Evolutionary conservation across 2,797 vertebrate species (phyloP), one percentile per base, ranked within the genome.

Genomic region (Tragelaphus eurycerus): DNA sequence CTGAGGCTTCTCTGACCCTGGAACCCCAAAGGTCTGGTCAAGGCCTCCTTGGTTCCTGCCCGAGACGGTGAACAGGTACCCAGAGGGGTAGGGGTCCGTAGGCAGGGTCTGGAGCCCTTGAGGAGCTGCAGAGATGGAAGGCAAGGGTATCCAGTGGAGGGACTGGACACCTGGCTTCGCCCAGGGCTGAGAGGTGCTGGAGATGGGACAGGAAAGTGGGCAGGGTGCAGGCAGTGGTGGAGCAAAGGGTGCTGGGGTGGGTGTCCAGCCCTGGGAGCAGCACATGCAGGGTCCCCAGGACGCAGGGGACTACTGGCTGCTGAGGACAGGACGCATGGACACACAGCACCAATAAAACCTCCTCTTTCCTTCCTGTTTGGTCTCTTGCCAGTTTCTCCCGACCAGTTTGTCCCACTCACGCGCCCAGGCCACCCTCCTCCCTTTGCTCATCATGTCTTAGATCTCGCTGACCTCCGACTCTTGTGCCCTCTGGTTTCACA

Each of bases 261-360:
- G 50, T 15, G 3, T 3, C n/a, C 16, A 14, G 64, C 31, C 31
- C 29, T 1, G 67, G 43, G 21, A 34, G 79, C 21, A 31, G 67
- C 2, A 13, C 0, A 16, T 1, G 4, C 60, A 50, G 81, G 38
- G 55, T 16, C 55, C 67, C 57, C 4, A 38, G 60, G 94, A 74
- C 5, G 12, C 50, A 38, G 55, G 57, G 46, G 34, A 31, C 34
- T 29, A 31, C 85, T 78, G 46, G 89, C 34, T 84, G 55, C 48
- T 17, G 38, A 27, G 79, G 9, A 7, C 38, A 88, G 86, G 31
- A 95, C 0, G 38, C 0, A 2, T 27, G 83, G 84, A 94, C 84
- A 94, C 84, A 31, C 16, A 43, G 76, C 62, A 87, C 54, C 95
- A 97, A 96, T 98, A 98, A 96, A 98, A 71, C 52, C 29, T 90